These are phyloP conservation scores for Aphis craccivora DNA, from an alignment of 1,140 invertebrate species.

Conservation along the genomic window DNA sequence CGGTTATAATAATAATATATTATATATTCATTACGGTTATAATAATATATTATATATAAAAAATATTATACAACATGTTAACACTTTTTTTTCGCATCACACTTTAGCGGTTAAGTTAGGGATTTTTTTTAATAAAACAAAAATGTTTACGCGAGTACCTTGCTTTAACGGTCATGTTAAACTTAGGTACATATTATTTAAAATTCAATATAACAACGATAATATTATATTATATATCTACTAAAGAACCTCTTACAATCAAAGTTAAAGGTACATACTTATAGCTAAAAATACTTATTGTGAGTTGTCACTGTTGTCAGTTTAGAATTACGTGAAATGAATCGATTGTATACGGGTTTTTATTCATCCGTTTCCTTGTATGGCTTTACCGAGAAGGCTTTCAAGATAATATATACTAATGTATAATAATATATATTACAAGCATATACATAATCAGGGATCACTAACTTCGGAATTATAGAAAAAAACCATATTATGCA, in stretches of 20 bases:
- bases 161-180: not conserved
- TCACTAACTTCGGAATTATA: slow-evolving; percentile 15
- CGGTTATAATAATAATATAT: too few relatives aligned
- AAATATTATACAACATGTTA: too few relatives aligned
- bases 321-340: slow-evolving; percentile 24
- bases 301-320: not conserved
- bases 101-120: not conserved
- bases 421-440: not conserved
- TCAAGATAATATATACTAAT: not conserved
- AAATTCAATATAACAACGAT: not conserved
- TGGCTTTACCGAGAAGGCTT: slow-evolving; percentile 18
- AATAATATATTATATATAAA: too few relatives aligned
- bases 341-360: slow-evolving; percentile 21
- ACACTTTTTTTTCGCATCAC: not conserved
- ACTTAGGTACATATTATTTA: not conserved
- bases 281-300: not conserved
- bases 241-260: not conserved
- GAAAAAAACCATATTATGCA: not conserved
- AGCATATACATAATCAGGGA: not conserved
- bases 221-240: not conserved
- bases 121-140: not conserved
- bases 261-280: not conserved
- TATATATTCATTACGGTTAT: too few relatives aligned
- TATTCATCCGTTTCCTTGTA: slow-evolving; percentile 7
- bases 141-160: not conserved